Conservation (phyloP, 1,140 invertebrate genomes). For the Pemphigus obesinymphae region DNA sequence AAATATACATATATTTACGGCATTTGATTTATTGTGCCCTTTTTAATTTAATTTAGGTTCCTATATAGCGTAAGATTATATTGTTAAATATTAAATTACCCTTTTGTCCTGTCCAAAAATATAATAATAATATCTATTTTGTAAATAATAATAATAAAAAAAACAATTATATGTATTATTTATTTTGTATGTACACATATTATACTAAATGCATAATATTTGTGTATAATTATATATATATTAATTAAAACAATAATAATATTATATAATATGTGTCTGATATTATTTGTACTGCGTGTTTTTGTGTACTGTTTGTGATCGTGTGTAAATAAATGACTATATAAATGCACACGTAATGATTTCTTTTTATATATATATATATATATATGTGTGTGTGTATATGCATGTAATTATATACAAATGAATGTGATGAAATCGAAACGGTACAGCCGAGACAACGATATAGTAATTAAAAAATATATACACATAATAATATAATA, state of each 20-base stretch:
- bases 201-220: not conserved
- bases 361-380: constrained; percentile 17
- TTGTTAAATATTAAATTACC: constrained; percentile 21
- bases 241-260: not conserved
- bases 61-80: constrained; percentile 24
- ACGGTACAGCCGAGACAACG: not conserved
- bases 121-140: not conserved
- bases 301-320: constrained; percentile 32
- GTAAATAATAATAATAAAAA: constrained; percentile 11
- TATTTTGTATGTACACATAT: not conserved
- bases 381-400: not conserved
- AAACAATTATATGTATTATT: constrained; percentile 12
- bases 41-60: constrained; percentile 36
- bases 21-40: not conserved
- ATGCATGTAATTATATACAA: not conserved
- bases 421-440: constrained; percentile 29
- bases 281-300: constrained; percentile 38
- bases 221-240: not conserved
- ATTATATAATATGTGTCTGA: not conserved
- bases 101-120: constrained; percentile 34
- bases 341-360: constrained; percentile 25
- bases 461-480: not conserved
- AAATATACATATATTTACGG: not conserved
- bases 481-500: constrained; percentile 16
- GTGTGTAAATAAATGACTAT: constrained; percentile 36